A percentile compares a stretch with the other conserved stretches of the same genome.
phyloP scores from a whole-genome alignment of 2,797 vertebrate species.

The Megaceryle alcyon region DNA sequence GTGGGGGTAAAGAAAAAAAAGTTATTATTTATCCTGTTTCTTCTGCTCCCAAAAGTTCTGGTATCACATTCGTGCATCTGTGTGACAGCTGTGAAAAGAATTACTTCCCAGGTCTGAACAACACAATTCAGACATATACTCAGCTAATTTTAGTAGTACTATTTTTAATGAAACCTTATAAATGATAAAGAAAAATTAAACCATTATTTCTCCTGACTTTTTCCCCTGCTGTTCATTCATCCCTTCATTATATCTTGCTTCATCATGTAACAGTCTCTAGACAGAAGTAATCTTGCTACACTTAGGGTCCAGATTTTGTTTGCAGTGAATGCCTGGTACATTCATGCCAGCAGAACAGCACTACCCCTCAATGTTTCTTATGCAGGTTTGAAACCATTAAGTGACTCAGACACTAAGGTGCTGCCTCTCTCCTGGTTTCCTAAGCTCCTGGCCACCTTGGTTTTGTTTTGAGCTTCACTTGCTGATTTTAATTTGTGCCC shows the following conservation, averaged over 20 bases:
- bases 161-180: neutral
- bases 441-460: neutral
- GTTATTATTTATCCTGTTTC: neutral
- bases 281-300: neutral
- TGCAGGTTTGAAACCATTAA: neutral
- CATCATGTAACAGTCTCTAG: neutral
- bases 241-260: neutral
- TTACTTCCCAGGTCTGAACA: neutral
- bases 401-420: rapidly evolving
- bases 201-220: rapidly evolving
- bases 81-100: neutral
- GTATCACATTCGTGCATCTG: neutral
- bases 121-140: neutral
- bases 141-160: neutral
- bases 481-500: neutral
- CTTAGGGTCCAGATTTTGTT: neutral
- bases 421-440: neutral
- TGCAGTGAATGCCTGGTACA: neutral
- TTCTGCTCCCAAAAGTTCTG: neutral
- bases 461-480: neutral
- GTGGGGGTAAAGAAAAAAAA: neutral
- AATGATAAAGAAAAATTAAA: neutral
- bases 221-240: neutral
- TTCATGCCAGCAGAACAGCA: neutral
- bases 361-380: rapidly evolving